Evolutionary conservation across 2,797 vertebrate species (phyloP), one percentile per base, ranked within the genome.

Genomic region (Poeciliopsis turneri): DNA sequence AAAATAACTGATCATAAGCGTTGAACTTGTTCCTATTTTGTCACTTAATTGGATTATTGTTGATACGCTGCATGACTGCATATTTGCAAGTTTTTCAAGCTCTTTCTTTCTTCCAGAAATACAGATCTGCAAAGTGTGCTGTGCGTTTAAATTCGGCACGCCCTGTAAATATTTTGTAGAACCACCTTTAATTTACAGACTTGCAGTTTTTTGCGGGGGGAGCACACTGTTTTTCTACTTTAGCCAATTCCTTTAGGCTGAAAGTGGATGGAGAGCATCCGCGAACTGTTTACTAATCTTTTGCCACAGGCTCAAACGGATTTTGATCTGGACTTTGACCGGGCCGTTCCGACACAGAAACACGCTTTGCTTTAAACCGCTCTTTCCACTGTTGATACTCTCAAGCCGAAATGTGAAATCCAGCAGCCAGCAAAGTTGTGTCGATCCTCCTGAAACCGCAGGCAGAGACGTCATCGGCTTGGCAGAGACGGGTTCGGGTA

Each of bases 401-500:
- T 70, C 39, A 11, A 41, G 20, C 23, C 10, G 41, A 36, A 33
- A 36, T 18, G 59, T 61, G 18, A 61, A 61, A 1, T 33, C 28
- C 30, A 18, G 16, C 59, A 61, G 59, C 59, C 30, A 61, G 2
- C 39, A 23, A 23, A 23, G 20, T 66, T n/a, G 39, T 69, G 66
- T 61, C 3, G 0, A 30, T 43, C 33, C 47, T 76, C 77, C 33
- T 73, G 47, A 13, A 43, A 15, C 79, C 74, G 47, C 85, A 99
- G 98, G 98, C n/a, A 96, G 93, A 72, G 98, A 99, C 69, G 94
- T 99, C 16, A 99, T 99, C 13, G 98, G 98, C 39, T 89, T 99
- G 89, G 98, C 98, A 33, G 98, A 99, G 95, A 99, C 98, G 0
- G 98, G 98, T 11, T 99, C 98, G 36, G 98, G 98, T 47, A 99